Evolutionary conservation across 2,888 invertebrate genomes (phyloP), one percentile per base, ranked within the genome.

Genomic region (Stomorhina lunata): DNA sequence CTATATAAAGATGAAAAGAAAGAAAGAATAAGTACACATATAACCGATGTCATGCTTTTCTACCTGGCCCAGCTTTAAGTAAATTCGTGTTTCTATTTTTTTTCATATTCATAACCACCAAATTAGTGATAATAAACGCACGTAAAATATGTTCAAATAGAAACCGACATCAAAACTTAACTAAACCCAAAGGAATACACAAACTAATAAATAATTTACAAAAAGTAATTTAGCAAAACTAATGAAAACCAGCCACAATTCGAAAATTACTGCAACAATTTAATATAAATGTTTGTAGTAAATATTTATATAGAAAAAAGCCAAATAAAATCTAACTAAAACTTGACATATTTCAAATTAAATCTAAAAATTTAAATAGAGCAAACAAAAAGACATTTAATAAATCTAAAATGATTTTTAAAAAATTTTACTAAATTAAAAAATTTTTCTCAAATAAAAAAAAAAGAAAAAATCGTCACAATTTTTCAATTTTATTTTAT

Each of bases 401-500:
- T 69, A 69, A 61, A 50, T 43, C 48, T 22, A 37, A 25, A 7
- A 66, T 22, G 4, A 32, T 53, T 68, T 50, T 2, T 12, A 50
- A 45, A 53, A 40, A 55, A 37, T 45, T 45, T 4, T 9, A 29
- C 10, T 29, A 45, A 76, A 66, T 68, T 50, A 55, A 55, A 25
- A 15, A 20, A 34, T 25, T n/a, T n/a, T n/a, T 43, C 4, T 7
- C 22, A 45, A 48, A n/a, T 27, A 32, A 25, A 59, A 37, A 17
- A 12, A 20, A 61, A 37, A 48, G 25, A 40, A 37, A 48, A 59
- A 20, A 37, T 29, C 50, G 37, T 57, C 66, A 79, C 57, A 79
- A 68, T 72, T 79, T 79, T 72, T 59, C 57, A 79, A 78, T 72
- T 79, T 66, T 7, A 37, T 72, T 79, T 79, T 65, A 72, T 79